These are phyloP conservation scores for Troilus luridus DNA, from an alignment of 2,888 invertebrate genomes.

Conservation along the genomic window DNA sequence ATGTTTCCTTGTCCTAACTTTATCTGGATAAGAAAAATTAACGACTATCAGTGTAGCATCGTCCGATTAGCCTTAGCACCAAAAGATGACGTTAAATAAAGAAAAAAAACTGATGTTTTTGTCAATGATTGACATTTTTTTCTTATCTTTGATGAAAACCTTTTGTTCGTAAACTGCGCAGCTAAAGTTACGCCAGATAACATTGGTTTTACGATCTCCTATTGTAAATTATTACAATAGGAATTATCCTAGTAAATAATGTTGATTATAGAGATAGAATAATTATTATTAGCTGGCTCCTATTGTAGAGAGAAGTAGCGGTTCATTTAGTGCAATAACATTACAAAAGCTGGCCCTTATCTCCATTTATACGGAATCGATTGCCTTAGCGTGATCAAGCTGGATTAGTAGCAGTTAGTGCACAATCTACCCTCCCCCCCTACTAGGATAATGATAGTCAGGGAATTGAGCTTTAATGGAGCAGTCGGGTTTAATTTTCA, in stretches of 20 bases:
- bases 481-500: not conserved
- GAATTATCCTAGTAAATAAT: not conserved
- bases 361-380: constrained; percentile 34
- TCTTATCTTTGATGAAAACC: not conserved
- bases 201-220: not conserved
- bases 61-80: no score
- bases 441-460: not conserved
- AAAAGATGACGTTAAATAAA: no score
- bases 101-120: no score
- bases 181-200: not conserved
- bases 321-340: not conserved
- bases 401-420: constrained; percentile 34
- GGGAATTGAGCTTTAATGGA: not conserved
- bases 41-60: no score
- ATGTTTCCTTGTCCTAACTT: no score
- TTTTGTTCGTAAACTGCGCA: not conserved
- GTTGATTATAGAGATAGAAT: not conserved
- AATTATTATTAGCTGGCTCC: not conserved
- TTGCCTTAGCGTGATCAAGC: constrained; percentile 28
- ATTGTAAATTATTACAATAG: no score
- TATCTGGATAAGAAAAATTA: no score
- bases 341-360: not conserved
- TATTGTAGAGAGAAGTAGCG: not conserved
- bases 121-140: no score
- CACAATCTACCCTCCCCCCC: not conserved